These are phyloP conservation scores for Dromiciops gliroides DNA, from an alignment of 2,113 vertebrate species.

Conservation along the genomic window DNA sequence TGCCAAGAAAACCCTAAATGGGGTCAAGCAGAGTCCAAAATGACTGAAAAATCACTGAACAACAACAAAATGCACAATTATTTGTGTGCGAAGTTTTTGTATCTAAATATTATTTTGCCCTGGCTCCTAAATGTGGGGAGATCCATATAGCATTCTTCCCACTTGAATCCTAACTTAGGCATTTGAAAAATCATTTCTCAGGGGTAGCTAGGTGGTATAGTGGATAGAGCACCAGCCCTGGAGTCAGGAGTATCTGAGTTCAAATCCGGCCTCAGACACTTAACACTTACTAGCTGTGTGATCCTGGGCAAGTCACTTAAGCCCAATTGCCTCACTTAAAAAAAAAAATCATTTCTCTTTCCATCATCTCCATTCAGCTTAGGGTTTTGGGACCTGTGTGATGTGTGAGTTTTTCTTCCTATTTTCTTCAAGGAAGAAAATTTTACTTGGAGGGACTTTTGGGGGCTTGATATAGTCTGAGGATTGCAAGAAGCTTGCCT, in stretches of 20 bases:
- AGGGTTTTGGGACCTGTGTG: not conserved
- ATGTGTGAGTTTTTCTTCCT: not conserved
- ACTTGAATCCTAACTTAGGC: slow-evolving; percentile 2
- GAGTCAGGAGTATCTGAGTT: too few species aligned
- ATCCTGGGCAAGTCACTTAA: too few species aligned
- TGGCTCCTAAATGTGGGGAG: not conserved
- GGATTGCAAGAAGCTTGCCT: fast-evolving
- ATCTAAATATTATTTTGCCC: not conserved
- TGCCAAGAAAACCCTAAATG: too few species aligned
- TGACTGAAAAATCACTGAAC: too few species aligned
- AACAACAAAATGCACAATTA: not conserved
- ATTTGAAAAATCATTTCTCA: slow-evolving; percentile 18
- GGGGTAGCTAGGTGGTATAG: too few species aligned
- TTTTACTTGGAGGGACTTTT: not conserved
- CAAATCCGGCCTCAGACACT: too few species aligned
- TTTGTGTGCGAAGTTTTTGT: not conserved
- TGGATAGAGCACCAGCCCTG: too few species aligned
- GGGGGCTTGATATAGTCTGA: not conserved
- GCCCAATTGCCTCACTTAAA: too few species aligned
- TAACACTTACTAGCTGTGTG: too few species aligned
- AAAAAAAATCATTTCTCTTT: too few species aligned
- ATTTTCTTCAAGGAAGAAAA: not conserved
- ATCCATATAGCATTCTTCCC: not conserved
- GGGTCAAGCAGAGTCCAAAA: too few species aligned
- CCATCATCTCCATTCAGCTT: not conserved